A percentile compares a stretch with the other conserved stretches of the same genome.
These are phyloP conservation scores for Petrosia ficiformis DNA, from an alignment of 37 sponge, comb jelly and placozoan species.

Conservation along the genomic window DNA sequence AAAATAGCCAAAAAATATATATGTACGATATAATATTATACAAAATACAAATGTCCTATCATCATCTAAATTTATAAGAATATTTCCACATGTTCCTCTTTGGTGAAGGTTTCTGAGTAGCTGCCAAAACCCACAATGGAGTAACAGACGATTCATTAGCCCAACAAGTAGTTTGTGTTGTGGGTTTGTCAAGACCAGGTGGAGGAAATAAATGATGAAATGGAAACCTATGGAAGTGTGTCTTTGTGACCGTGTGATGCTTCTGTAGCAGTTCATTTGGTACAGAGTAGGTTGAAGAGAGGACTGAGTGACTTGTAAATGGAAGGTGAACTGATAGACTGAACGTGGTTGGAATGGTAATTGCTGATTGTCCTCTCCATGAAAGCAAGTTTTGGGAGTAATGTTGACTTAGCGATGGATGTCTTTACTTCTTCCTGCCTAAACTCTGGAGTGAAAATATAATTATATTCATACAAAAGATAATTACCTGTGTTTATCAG, in stretches of 20 bases:
- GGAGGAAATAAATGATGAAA: slow-evolving; percentile 23
- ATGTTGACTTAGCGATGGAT: slow-evolving; percentile 36
- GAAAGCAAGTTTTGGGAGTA: slow-evolving; percentile 36
- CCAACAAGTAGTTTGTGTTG: slow-evolving; percentile 6
- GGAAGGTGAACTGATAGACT: too few species aligned
- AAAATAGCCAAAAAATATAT: too few species aligned
- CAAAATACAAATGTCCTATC: too few species aligned
- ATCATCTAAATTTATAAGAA: slow-evolving; percentile 35
- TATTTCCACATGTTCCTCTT: slow-evolving; percentile 59
- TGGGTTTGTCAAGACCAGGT: not conserved
- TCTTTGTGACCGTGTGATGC: slow-evolving; percentile 30
- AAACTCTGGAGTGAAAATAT: slow-evolving; percentile 11
- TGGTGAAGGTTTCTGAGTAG: slow-evolving; percentile 45
- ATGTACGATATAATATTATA: too few species aligned
- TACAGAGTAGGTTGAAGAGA: slow-evolving; percentile 2
- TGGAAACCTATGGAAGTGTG: slow-evolving; percentile 42
- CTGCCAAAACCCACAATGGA: slow-evolving; percentile 52
- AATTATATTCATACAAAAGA: not conserved
- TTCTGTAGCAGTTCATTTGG: slow-evolving; percentile 17
- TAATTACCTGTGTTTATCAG: slow-evolving; percentile 69
- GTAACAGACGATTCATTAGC: not conserved
- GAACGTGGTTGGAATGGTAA: too few species aligned
- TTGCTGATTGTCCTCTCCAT: not conserved
- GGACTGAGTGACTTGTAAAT: too few species aligned
- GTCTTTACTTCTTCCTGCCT: slow-evolving; percentile 41